These are phyloP conservation scores for Lophura nycthemera DNA, from an alignment of 2,113 vertebrate species.

Conservation along the genomic window DNA sequence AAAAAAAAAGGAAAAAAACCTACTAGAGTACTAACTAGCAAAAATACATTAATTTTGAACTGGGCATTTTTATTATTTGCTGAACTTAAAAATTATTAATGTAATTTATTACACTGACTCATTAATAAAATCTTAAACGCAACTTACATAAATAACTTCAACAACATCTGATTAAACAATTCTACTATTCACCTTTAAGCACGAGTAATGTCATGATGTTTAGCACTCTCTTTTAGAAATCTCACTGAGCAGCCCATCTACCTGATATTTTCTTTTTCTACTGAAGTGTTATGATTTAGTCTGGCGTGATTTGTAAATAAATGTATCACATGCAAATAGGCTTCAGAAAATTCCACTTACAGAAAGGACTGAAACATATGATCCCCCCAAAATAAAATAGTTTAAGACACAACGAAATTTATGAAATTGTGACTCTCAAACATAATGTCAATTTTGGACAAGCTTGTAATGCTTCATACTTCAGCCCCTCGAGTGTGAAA, in stretches of 20 bases:
- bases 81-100: not conserved
- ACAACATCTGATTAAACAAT: constrained; percentile 9
- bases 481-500: not conserved
- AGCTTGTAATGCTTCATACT: not conserved
- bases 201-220: not conserved
- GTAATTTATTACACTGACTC: constrained; percentile 41
- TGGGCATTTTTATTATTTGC: constrained; percentile 8
- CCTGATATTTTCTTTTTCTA: not conserved
- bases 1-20: not conserved
- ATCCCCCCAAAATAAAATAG: not conserved
- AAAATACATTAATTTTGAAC: not conserved
- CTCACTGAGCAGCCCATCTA: not conserved
- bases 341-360: not conserved
- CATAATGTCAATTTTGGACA: not conserved
- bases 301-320: not conserved
- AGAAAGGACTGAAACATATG: not conserved
- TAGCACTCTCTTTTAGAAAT: not conserved
- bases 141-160: constrained; percentile 36
- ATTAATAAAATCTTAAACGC: constrained; percentile 32
- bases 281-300: not conserved
- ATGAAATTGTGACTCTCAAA: not conserved
- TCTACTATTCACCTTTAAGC: constrained; percentile 4
- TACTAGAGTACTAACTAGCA: not conserved
- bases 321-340: not conserved
- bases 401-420: not conserved